Conservation (phyloP, 2,113 vertebrate species). For the Chrysochloris asiatica region DNA sequence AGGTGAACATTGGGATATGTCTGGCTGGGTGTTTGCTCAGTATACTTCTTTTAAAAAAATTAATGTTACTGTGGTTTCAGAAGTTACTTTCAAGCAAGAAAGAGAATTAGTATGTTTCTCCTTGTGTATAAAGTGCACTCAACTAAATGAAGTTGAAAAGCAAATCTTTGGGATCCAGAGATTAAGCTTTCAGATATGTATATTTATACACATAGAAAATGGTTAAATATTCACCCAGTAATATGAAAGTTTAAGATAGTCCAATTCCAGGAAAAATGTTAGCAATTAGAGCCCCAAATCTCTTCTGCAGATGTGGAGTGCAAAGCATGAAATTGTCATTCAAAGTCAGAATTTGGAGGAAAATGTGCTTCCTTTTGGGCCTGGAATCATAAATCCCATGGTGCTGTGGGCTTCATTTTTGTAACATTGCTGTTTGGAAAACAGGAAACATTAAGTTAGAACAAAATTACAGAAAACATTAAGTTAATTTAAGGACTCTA, state of each 20-base stretch:
- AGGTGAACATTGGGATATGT: neutral
- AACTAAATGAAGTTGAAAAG: neutral
- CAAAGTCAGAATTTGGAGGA: neutral
- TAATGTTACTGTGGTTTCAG: neutral
- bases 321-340: fast-evolving
- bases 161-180: neutral
- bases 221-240: neutral
- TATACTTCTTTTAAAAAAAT: neutral
- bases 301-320: too few relatives aligned
- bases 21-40: neutral
- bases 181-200: neutral
- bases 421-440: neutral
- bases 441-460: neutral
- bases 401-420: neutral
- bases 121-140: neutral
- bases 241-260: neutral
- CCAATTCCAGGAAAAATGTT: neutral
- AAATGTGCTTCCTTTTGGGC: neutral
- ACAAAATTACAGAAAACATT: neutral
- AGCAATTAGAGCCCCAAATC: slow-evolving; percentile 7
- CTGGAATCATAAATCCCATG: fast-evolving
- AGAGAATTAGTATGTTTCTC: neutral
- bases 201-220: neutral
- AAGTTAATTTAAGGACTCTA: neutral
- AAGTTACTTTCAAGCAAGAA: neutral